Percentiles rank a stretch among this genome's conserved stretches.
Evolutionary conservation across 2,113 vertebrate species (phyloP).

Genomic region (Phasianus colchicus): DNA sequence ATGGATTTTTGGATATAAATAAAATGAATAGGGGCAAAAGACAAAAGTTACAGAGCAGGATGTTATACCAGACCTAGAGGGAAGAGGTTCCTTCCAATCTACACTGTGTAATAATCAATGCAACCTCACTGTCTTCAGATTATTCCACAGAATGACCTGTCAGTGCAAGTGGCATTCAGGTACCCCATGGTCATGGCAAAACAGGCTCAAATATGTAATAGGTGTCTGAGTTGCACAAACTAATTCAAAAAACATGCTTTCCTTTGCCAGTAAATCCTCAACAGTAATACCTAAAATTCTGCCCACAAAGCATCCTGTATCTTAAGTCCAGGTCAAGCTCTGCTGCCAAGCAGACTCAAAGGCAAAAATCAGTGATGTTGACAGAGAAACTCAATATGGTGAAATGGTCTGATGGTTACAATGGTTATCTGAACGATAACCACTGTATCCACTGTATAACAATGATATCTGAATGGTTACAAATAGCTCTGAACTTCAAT

Average conservation of each 20-base stretch:
- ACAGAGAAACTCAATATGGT: background rate
- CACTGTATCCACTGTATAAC: too few species aligned
- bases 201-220: background rate
- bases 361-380: background rate
- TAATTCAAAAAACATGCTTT: background rate
- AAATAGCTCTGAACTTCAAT: background rate
- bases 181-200: fast-evolving
- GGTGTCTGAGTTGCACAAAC: background rate
- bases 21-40: background rate
- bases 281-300: background rate
- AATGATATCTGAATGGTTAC: too few species aligned
- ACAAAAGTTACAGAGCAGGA: background rate
- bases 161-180: background rate
- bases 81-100: background rate
- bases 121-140: background rate
- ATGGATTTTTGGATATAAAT: background rate
- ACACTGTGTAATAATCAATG: background rate
- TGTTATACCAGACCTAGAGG: background rate
- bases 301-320: too few species aligned
- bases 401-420: background rate
- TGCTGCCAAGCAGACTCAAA: background rate
- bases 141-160: background rate
- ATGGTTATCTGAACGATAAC: too few species aligned
- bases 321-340: background rate
- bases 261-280: background rate